Evolutionary conservation across 2,888 invertebrate species (phyloP), one percentile per base, ranked within the genome.

Genomic region (Stenoptilia bipunctidactyla): DNA sequence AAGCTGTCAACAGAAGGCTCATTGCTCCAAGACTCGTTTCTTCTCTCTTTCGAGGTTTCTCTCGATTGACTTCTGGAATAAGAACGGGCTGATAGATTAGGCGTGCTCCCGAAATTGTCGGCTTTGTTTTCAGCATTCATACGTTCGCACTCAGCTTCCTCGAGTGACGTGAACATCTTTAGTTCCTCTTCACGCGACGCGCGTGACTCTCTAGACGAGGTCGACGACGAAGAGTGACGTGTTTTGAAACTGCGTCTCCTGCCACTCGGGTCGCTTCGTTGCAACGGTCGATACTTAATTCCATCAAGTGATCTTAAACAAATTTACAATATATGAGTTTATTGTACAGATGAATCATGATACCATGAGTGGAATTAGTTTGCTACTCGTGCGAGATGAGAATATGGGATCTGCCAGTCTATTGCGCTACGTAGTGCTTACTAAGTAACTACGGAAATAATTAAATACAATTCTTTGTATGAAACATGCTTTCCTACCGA

Each of bases 231-330:
- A 33, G 87, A 88, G 45, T 85, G 79, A 27, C 87, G 84, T 52
- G 86, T 88, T 61, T 85, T 87, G 60, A 86, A 88, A 55, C 86
- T 88, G 44, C 86, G 76, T 45, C 88, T 73, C 33, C 88, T 70
- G 46, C 87, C 86, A 48, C 87, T 87, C 49, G 88, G 87, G 69
- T 88, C 88, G 61, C 82, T 87, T 47, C 88, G 85, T 61, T 86
- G 77, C 53, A 88, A 61, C 41, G 88, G 87, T 47, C 86, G 85
- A 56, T 68, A 85, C 66, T 88, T 88, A 56, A 89, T 86, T 52
- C 89, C 90, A 66, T 90, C 90, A 59, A 90, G 80, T 53, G 88
- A 88, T 68, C 85, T 85, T 83, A 75, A 84, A 85, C 77, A 79
- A 84, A 80, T 63, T 58, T 56, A 65, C 55, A 60, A 60, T 51